phyloP scores from a whole-genome alignment of 2,888 invertebrate genomes.

The Proisotoma minuta region DNA sequence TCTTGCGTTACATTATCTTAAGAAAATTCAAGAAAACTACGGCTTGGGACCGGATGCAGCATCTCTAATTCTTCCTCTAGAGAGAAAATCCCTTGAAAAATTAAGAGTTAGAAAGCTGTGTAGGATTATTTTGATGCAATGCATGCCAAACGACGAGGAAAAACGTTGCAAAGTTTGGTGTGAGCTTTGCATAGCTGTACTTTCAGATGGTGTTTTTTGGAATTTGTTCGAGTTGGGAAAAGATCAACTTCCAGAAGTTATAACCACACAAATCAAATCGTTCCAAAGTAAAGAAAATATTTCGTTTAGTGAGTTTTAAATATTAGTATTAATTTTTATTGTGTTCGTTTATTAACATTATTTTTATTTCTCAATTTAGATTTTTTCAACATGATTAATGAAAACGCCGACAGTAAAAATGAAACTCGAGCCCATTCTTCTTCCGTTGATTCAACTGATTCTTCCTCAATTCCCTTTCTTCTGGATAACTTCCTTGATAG shows the following conservation, averaged over 20 bases:
- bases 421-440: no score
- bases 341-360: no score
- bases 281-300: no score
- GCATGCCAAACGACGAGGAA: constrained; percentile 32
- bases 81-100: constrained; percentile 10
- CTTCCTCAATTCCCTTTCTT: constrained; percentile 26
- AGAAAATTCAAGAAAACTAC: constrained; percentile 16
- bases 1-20: constrained; percentile 20
- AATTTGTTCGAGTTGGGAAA: constrained; percentile 41
- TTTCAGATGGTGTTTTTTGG: constrained; percentile 44
- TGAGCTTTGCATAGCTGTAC: constrained; percentile 42
- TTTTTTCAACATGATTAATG: no score
- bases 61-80: constrained; percentile 17
- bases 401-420: no score
- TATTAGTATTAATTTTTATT: no score
- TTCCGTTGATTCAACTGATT: no score
- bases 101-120: constrained; percentile 35
- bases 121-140: constrained; percentile 29
- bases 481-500: constrained; percentile 43
- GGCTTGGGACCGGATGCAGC: background rate
- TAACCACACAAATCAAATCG: no score
- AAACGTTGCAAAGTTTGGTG: constrained; percentile 41
- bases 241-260: constrained; percentile 34
- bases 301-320: no score
- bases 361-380: no score